Evolutionary conservation across 92 coral and sea anemone species (phyloP).

Genomic region (Actinernus sp.): DNA sequence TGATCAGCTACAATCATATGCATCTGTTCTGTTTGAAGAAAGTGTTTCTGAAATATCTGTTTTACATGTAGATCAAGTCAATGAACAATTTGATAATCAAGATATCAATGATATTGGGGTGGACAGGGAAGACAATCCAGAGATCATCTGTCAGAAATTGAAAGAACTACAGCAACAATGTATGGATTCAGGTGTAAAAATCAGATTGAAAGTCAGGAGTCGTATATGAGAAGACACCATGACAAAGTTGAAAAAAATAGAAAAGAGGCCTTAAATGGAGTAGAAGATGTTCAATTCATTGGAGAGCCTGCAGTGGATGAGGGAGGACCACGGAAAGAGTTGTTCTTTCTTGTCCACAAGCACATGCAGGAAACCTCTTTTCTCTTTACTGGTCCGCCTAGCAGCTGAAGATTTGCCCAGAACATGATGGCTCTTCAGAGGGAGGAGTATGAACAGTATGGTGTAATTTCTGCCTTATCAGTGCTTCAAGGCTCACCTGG

Average conservation of each 20-base stretch:
- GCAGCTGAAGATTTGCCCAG: slow-evolving; percentile 61
- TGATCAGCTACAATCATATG: slow-evolving; percentile 59
- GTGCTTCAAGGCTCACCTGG: slow-evolving; percentile 60
- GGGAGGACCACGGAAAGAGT: slow-evolving; percentile 69
- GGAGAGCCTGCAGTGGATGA: slow-evolving; percentile 69
- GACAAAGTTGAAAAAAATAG: no score
- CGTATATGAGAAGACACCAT: no score
- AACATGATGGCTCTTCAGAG: slow-evolving; percentile 70
- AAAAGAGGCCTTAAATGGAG: no score
- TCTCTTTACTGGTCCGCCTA: slow-evolving; percentile 54
- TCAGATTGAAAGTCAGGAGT: slow-evolving; percentile 62
- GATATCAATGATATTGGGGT: neutral
- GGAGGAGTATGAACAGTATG: slow-evolving; percentile 55
- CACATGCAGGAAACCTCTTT: slow-evolving; percentile 57
- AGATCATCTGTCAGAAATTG: slow-evolving; percentile 24
- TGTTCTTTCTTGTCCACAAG: slow-evolving; percentile 66
- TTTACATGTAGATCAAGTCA: no score
- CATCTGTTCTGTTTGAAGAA: slow-evolving; percentile 27
- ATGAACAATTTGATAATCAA: no score
- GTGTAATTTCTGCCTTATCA: slow-evolving; percentile 59
- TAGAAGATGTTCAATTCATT: slow-evolving; percentile 55
- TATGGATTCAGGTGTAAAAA: slow-evolving; percentile 46
- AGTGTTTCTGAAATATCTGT: no score
- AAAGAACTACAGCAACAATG: slow-evolving; percentile 41
- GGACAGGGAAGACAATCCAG: slow-evolving; percentile 29